Base-by-base conservation (phyloP, 2,797 vertebrate species). In the Pelochelys cantorii region DNA sequence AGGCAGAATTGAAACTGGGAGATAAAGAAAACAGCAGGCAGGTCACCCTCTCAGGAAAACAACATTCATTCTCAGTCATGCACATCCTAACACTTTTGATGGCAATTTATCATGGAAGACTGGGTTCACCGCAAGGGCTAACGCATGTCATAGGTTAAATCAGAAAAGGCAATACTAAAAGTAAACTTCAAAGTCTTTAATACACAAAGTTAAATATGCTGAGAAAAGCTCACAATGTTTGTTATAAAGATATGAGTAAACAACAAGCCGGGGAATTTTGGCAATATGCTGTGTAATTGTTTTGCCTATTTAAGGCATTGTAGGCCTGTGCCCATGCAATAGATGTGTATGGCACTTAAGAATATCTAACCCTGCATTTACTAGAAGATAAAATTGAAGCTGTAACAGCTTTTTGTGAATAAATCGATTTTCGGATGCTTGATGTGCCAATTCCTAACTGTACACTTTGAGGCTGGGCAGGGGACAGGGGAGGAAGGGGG, bases 11-110 rank as follows among this genome's bases (percentile, higher is more conserved):
- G 94, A 97, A 97, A 97, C 94, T 94, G 93, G 94, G 94, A 97
- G 96, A 97, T 96, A 97, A 97, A 97, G 97, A 97, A 96, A 95
- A 94, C 96, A 97, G 96, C 94, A 95, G 90, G 96, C 94, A 92
- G 89, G 95, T 94, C 95, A 95, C 96, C 96, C 96, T 96, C 94
- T 87, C 82, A 93, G 94, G 96, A 94, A 92, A 97, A 96, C 95
- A 93, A 94, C 94, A 94, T 97, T 97, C 97, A 96, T 95, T 97
- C 93, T 93, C 97, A 94, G 94, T 97, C 97, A 96, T 90, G 95
- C 97, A 93, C 78, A 92, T 96, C 96, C 97, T 97, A 97, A 98
- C 93, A 89, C 97, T 96, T 97, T 96, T 96, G 97, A 97, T 48
- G 57, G 96, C 96, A 92, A 90, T 95, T 97, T 97, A 95, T 97